A percentile compares a stretch with the other conserved stretches of the same genome.
phyloP scores from a whole-genome alignment of 1,140 invertebrate genomes.

The Scaptomyza graminum region DNA sequence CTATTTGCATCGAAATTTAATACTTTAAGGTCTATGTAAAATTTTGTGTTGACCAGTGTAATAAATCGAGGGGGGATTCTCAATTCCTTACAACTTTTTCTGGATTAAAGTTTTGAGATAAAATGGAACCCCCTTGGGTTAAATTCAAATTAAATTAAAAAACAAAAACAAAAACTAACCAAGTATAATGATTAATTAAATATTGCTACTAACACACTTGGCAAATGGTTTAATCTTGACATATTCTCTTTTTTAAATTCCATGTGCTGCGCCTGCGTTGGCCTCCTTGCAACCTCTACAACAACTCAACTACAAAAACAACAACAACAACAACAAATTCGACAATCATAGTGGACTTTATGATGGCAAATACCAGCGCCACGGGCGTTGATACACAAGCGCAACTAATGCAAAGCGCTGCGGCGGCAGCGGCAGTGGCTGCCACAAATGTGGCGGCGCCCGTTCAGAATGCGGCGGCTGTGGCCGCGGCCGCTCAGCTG shows the following conservation, averaged over 20 bases:
- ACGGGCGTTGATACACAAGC: conserved; percentile 85
- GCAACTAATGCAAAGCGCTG: conserved; percentile 87
- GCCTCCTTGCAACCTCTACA: conserved; percentile 32
- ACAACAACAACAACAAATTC: conserved; percentile 37
- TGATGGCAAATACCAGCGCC: conserved; percentile 85
- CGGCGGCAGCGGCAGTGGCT: conserved; percentile 83
- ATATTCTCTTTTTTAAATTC: conserved; percentile 66
- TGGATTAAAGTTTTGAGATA: too few species aligned
- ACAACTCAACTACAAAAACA: conserved; percentile 12
- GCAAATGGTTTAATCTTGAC: conserved; percentile 80
- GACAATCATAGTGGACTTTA: conserved; percentile 73
- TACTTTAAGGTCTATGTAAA: too few species aligned
- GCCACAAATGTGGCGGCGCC: conserved; percentile 88
- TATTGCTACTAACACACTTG: conserved; percentile 63
- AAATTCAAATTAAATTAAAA: not conserved
- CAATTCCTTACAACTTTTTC: too few species aligned
- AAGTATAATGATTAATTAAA: not conserved
- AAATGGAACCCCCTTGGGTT: too few species aligned
- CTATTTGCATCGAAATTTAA: too few species aligned
- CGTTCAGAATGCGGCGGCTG: conserved; percentile 86
- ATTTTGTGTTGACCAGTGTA: too few species aligned
- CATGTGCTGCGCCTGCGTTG: conserved; percentile 69
- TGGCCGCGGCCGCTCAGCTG: conserved; percentile 88
- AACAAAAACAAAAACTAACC: conserved; percentile 3
- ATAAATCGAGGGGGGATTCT: too few species aligned